Conservation (phyloP, 2,888 invertebrate species). For the Eristalinus aeneus region DNA sequence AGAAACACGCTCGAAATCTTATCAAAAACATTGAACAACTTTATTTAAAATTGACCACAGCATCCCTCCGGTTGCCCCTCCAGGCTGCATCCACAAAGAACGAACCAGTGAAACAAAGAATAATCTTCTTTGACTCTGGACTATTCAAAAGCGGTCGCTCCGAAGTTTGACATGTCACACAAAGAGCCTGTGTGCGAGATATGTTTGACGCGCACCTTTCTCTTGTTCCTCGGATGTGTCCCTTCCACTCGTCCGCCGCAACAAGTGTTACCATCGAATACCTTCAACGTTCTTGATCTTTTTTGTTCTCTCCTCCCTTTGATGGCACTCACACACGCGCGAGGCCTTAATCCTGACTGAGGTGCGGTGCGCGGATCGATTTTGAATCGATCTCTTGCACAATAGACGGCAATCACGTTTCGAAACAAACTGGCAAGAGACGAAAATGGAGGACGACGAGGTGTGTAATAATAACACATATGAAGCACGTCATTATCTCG, state of each 20-base stretch:
- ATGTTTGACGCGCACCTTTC: slow-evolving; percentile 62
- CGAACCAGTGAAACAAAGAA: not conserved
- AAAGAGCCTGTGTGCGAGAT: slow-evolving; percentile 57
- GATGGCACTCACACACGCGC: not conserved
- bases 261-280: slow-evolving; percentile 44
- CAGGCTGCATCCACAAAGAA: not conserved
- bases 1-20: not conserved
- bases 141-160: slow-evolving; percentile 40
- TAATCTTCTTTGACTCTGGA: not conserved
- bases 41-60: not conserved
- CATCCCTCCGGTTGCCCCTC: not conserved
- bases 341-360: slow-evolving; percentile 38
- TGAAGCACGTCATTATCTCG: slow-evolving; percentile 73
- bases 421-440: not conserved
- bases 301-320: not conserved
- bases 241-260: slow-evolving; percentile 10
- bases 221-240: slow-evolving; percentile 5
- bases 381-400: slow-evolving; percentile 56
- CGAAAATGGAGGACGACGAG: slow-evolving; percentile 26
- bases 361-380: slow-evolving; percentile 30
- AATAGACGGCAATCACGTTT: slow-evolving; percentile 36
- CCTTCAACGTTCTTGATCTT: too few relatives aligned
- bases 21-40: not conserved
- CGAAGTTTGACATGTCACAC: slow-evolving; percentile 71
- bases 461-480: slow-evolving; percentile 74